Evolutionary conservation across 2,888 invertebrate genomes (phyloP).

Genomic region (Eupithecia abbreviata): DNA sequence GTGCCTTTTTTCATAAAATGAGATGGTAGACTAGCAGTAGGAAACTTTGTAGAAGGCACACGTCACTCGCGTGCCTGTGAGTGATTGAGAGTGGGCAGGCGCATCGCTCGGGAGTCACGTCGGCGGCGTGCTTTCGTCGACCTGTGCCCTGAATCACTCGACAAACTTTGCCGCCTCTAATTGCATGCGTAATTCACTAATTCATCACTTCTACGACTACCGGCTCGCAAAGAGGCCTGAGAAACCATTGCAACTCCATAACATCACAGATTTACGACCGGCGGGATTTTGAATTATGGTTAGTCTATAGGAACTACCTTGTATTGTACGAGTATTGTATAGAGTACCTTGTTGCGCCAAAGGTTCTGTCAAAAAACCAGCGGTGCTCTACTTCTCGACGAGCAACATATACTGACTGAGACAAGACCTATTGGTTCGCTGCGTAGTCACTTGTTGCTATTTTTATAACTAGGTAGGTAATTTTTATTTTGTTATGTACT

Average conservation of each 20-base stretch:
- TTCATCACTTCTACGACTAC: constrained; percentile 53
- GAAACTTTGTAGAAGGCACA: constrained; percentile 41
- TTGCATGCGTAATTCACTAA: constrained; percentile 73
- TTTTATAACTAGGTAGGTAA: too few species aligned
- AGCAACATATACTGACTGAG: too few species aligned
- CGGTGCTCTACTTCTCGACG: too few species aligned
- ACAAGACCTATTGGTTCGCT: too few species aligned
- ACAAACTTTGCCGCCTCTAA: constrained; percentile 75
- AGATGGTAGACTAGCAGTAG: constrained; percentile 44
- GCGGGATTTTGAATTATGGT: constrained; percentile 46
- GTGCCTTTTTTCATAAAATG: constrained; percentile 56
- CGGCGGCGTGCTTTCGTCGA: constrained; percentile 61
- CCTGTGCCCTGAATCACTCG: constrained; percentile 68
- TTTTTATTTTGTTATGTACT: too few species aligned
- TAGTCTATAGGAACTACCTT: constrained; percentile 12
- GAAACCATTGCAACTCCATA: constrained; percentile 42
- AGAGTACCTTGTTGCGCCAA: too few species aligned
- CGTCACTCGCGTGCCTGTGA: constrained; percentile 48
- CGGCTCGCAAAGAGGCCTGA: constrained; percentile 46
- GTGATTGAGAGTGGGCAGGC: constrained; percentile 76
- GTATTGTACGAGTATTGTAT: too few species aligned
- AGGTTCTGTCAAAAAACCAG: too few species aligned
- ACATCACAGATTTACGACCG: constrained; percentile 55
- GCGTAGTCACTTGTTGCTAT: too few species aligned
- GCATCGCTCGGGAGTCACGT: constrained; percentile 56